Evolutionary conservation across 2,113 vertebrate genomes (phyloP).

Genomic region (Brachypodius melanocephalos): DNA sequence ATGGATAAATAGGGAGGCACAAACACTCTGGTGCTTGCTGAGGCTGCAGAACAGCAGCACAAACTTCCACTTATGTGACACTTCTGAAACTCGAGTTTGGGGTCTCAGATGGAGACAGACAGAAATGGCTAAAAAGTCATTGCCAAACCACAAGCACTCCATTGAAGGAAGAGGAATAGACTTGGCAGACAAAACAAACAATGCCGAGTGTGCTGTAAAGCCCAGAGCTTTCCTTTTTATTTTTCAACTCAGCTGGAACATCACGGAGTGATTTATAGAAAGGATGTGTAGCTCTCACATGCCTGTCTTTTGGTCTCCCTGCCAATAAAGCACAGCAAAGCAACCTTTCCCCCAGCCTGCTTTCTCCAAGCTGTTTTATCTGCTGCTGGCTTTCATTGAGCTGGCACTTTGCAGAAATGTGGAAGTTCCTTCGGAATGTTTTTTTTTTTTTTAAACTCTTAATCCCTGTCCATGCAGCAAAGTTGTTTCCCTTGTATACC

Average conservation of each 20-base stretch:
- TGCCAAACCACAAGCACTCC: neutral
- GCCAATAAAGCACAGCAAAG: neutral
- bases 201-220: neutral
- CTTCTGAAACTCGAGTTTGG: neutral
- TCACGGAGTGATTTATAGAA: neutral
- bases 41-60: neutral
- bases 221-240: neutral
- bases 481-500: neutral
- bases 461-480: neutral
- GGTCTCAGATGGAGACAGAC: slow-evolving; percentile 1
- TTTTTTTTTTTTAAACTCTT: neutral
- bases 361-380: neutral
- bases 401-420: neutral
- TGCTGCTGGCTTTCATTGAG: neutral
- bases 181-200: slow-evolving; percentile 32
- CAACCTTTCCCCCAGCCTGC: neutral
- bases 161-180: neutral
- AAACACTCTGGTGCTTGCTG: neutral
- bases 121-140: neutral
- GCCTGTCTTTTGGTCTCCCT: neutral
- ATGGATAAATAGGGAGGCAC: neutral
- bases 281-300: neutral
- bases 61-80: neutral
- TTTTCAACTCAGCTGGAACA: slow-evolving; percentile 16
- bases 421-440: neutral